Conservation (phyloP, 2,888 invertebrate species). For the Therioaphis trifolii region DNA sequence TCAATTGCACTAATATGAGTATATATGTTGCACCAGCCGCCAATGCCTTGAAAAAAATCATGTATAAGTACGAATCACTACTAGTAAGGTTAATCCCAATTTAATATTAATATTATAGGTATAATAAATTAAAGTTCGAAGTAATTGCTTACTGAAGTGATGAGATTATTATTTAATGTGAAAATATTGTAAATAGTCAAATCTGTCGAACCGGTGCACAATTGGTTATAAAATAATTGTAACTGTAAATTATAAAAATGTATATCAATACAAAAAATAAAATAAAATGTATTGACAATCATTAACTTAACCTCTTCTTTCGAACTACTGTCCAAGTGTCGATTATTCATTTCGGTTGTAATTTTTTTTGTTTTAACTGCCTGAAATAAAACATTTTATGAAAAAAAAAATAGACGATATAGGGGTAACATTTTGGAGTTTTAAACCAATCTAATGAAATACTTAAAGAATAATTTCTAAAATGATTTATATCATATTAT, state of each 20-base stretch:
- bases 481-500: too few relatives aligned
- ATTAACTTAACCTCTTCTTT: constrained; percentile 64
- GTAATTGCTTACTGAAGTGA: constrained; percentile 68
- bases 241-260: constrained; percentile 65
- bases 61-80: too few relatives aligned
- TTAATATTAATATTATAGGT: neutral
- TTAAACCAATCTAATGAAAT: too few relatives aligned
- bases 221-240: constrained; percentile 67
- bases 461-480: too few relatives aligned
- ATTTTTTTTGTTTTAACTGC: constrained; percentile 63
- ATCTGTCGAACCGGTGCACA: constrained; percentile 66
- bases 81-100: neutral
- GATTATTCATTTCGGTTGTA: constrained; percentile 62
- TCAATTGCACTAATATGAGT: constrained; percentile 63
- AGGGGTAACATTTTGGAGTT: neutral
- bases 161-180: constrained; percentile 67
- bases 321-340: constrained; percentile 61
- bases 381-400: constrained; percentile 61
- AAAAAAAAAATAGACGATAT: neutral
- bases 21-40: constrained; percentile 63
- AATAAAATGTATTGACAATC: too few relatives aligned
- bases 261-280: neutral
- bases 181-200: constrained; percentile 68
- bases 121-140: neutral
- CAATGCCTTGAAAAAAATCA: constrained; percentile 63